Evolutionary conservation across 1,140 invertebrate genomes (phyloP), one percentile per base, ranked within the genome.

Genomic region (Danaus plexippus): DNA sequence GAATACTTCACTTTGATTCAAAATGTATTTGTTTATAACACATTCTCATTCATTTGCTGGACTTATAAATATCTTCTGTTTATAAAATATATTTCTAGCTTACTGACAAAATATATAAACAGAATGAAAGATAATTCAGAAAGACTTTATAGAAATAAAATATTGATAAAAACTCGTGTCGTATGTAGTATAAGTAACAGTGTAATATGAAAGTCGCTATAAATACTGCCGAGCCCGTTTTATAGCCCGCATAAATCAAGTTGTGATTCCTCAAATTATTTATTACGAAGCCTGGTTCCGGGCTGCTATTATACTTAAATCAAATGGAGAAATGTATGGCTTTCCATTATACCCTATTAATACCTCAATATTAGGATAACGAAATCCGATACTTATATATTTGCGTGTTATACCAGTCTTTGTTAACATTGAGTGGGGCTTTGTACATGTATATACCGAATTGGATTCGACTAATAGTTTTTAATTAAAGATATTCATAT

Each of bases 191-290:
- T 47, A 54, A 48, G 47, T 44, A 41, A 58, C 61, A 58, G 43
- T 60, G 64, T 67, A 59, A 67, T 64, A 61, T 64, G 59, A 59
- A 47, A 50, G 56, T 55, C 46, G 61, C 61, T 64, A 63, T 63
- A 61, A 65, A 65, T 65, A 65, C 48, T 43, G 47, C 59, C 22
- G 12, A 43, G 59, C 53, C 44, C 48, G 52, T 53, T 62, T 66
- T 66, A 66, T 66, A 52, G 64, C 43, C 53, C 9, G 13, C 54
- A 66, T 66, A 66, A 66, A 66, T 66, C 64, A 66, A 32, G 11
- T 32, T 58, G 59, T 66, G 64, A 66, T 66, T 66, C 59, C 59
- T 66, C 57, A 66, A 66, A 66, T 66, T 66, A 66, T 66, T 66
- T 66, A 66, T 66, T 66, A 61, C 55, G 53, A 47, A 59, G 54